A percentile compares a stretch with the other conserved stretches of the same genome.
Conservation (phyloP, 2,888 invertebrate species). For the Eumacrocentrus americanus region DNA sequence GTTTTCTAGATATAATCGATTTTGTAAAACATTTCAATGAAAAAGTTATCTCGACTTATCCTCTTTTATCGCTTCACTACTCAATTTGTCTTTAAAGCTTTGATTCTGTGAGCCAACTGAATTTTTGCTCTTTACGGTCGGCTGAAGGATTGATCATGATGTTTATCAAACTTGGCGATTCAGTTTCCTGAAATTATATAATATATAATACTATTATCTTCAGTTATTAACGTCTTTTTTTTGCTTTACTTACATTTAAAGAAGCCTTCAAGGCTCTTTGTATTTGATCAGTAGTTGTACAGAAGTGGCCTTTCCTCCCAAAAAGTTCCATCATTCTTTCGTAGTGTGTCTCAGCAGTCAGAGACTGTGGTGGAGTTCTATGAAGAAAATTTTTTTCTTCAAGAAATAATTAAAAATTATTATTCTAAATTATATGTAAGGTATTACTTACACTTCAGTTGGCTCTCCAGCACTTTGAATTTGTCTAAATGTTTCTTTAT, state of each 20-base stretch:
- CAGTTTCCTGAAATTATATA: constrained; percentile 62
- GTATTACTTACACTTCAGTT: constrained; percentile 72
- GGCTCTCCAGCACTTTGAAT: constrained; percentile 75
- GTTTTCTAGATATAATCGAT: neutral
- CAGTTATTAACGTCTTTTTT: neutral
- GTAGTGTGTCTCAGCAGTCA: constrained; percentile 81
- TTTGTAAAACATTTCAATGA: neutral
- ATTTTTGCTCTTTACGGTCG: constrained; percentile 88
- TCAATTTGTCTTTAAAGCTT: constrained; percentile 61
- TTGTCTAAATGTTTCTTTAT: constrained; percentile 74
- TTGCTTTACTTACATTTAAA: constrained; percentile 62
- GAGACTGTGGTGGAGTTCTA: constrained; percentile 84
- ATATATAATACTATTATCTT: neutral
- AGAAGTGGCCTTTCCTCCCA: constrained; percentile 80
- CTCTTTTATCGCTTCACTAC: neutral
- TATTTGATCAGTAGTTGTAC: constrained; percentile 78
- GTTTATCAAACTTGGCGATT: constrained; percentile 87
- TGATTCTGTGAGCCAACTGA: constrained; percentile 91
- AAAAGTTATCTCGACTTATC: too few species aligned
- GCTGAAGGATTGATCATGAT: constrained; percentile 87
- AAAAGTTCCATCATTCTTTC: constrained; percentile 91
- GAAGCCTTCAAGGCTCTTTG: constrained; percentile 72
- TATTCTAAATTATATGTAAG: constrained; percentile 7
- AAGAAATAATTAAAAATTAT: too few species aligned
- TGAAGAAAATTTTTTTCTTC: too few species aligned